Evolutionary conservation across 2,888 invertebrate species (phyloP), one percentile per base, ranked within the genome.

Genomic region (Habroteleia sp.): DNA sequence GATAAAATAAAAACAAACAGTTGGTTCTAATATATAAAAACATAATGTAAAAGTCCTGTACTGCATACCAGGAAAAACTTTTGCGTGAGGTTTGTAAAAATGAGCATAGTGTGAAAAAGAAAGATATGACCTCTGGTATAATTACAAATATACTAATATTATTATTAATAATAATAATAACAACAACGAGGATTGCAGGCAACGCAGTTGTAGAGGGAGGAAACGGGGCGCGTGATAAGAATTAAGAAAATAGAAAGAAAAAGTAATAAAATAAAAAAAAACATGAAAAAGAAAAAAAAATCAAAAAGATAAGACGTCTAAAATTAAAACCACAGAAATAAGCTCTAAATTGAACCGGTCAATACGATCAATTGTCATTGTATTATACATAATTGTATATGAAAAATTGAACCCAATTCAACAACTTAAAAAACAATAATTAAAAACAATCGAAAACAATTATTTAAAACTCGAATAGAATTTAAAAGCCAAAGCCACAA

Each of bases 51-150:
- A 56, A 65, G 29, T 56, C 39, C 52, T 56, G 46, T 14, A 41
- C 68, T 58, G 74, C 52, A 58, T 69, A 74, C 69, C 65, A 69
- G 41, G 62, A 69, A 65, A 74, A 27, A 35, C 37, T 33, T 44
- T 44, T 56, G 16, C 37, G 74, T 69, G 74, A 74, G 74, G 68
- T 68, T 58, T 68, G 54, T 48, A 41, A 31, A 74, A 74, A 56
- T 68, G 68, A 74, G 56, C 62, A 58, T 63, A 52, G 52, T 52
- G 44, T 50, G 69, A 48, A 25, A 29, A 74, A 56, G 56, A 74
- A 74, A 68, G 68, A 69, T 58, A 65, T 60, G 39, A 65, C 65
- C 44, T 58, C 39, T 62, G 27, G 35, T 46, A 10, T 41, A 62
- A 68, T 63, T 63, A 74, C 48, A 58, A 74, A 58, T 68, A 50